phyloP scores from a whole-genome alignment of 2,888 invertebrate species.

The Pachydiplax longipennis region DNA sequence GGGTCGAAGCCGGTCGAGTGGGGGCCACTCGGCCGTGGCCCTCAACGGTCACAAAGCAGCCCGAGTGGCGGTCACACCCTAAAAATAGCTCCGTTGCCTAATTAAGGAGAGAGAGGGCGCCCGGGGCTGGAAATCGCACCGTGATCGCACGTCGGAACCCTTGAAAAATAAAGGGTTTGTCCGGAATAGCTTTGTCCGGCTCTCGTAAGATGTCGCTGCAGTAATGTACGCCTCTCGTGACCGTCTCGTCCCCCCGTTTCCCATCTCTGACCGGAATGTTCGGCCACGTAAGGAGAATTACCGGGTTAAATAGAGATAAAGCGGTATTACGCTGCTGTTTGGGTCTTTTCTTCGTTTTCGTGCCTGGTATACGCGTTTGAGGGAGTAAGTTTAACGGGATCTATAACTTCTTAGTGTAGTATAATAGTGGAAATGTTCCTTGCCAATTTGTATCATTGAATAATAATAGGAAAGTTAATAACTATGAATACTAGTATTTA shows the following conservation, averaged over 20 bases:
- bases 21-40: not conserved
- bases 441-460: rapidly evolving
- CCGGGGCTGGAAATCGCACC: conserved; percentile 5
- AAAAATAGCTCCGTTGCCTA: not conserved
- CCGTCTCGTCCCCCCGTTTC: not conserved
- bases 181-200: not conserved
- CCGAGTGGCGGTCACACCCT: not conserved
- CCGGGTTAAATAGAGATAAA: not conserved
- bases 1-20: not conserved
- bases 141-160: not conserved
- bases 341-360: too few species aligned
- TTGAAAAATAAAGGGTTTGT: not conserved
- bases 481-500: too few species aligned
- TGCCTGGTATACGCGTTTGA: too few species aligned
- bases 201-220: not conserved
- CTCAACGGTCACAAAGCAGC: not conserved
- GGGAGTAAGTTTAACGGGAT: too few species aligned
- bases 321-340: too few species aligned
- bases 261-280: not conserved
- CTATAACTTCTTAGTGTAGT: too few species aligned
- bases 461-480: too few species aligned
- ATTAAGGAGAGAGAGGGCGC: not conserved
- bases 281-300: not conserved
- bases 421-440: too few species aligned
- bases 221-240: not conserved